Conservation (phyloP, 1,140 invertebrate genomes). For the Drosophila lini region DNA sequence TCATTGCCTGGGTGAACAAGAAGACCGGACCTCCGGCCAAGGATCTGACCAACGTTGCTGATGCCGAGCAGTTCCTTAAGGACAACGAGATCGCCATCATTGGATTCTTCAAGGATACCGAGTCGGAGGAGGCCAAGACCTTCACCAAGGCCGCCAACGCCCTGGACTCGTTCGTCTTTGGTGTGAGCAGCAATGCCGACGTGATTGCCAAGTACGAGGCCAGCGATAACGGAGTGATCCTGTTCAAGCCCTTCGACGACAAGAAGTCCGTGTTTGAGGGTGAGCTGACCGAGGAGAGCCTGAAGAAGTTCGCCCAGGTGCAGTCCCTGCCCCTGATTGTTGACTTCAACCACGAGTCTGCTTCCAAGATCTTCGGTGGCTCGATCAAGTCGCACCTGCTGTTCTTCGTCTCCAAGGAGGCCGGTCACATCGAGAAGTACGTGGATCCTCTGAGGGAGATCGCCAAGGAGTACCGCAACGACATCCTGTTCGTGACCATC, state of each 20-base stretch:
- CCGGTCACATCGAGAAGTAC: constrained; percentile 92
- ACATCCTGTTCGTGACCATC: constrained; percentile 98
- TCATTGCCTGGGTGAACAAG: constrained; percentile 97
- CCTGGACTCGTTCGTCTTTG: constrained; percentile 96
- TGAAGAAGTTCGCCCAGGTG: constrained; percentile 93
- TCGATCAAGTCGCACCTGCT: constrained; percentile 98
- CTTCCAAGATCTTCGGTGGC: constrained; percentile 98
- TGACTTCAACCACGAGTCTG: constrained; percentile 99
- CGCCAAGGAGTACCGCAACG: constrained; percentile 95
- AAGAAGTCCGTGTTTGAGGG: constrained; percentile 92
- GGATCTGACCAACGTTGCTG: constrained; percentile 91
- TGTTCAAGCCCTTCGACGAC: constrained; percentile 95
- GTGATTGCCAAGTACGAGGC: constrained; percentile 86
- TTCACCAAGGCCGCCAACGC: constrained; percentile 92
- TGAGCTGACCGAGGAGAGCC: constrained; percentile 87
- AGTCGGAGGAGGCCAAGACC: constrained; percentile 91
- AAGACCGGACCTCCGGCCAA: constrained; percentile 97
- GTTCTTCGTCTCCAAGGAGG: constrained; percentile 96
- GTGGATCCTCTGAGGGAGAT: constrained; percentile 90
- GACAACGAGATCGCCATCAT: constrained; percentile 92
- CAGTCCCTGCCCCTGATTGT: constrained; percentile 96
- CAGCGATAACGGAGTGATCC: constrained; percentile 69
- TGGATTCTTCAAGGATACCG: constrained; percentile 97
- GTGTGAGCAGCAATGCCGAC: constrained; percentile 91
- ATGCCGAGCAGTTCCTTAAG: constrained; percentile 93